Conservation (phyloP, 2,888 invertebrate species). For the Nysson spinosus region DNA sequence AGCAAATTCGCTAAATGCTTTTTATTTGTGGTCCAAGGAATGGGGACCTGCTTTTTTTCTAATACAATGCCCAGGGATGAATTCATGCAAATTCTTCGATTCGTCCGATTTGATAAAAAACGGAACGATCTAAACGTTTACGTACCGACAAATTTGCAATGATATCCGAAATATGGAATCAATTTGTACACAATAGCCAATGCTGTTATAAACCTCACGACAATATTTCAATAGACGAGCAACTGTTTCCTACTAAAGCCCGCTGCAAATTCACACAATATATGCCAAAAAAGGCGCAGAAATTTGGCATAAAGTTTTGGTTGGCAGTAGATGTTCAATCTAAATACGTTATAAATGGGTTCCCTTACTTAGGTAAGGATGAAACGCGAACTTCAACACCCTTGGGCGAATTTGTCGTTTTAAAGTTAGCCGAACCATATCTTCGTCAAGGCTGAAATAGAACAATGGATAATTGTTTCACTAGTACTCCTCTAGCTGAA, state of each 20-base stretch:
- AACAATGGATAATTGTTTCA: no score
- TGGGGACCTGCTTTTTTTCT: slow-evolving; percentile 15
- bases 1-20: slow-evolving; percentile 17
- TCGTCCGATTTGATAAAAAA: slow-evolving; percentile 35
- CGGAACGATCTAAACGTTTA: slow-evolving; percentile 15
- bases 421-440: no score
- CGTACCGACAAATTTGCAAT: slow-evolving; percentile 34
- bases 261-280: slow-evolving; percentile 18
- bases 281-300: no score
- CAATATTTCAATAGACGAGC: slow-evolving; percentile 43
- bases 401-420: no score
- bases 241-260: slow-evolving; percentile 53
- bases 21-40: no score
- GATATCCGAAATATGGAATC: slow-evolving; percentile 33
- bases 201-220: slow-evolving; percentile 24
- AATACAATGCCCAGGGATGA: slow-evolving; percentile 48
- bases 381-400: no score
- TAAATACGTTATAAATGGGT: slow-evolving; percentile 4
- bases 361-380: slow-evolving; percentile 6
- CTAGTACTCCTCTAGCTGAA: no score
- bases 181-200: slow-evolving; percentile 22
- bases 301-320: slow-evolving; percentile 2
- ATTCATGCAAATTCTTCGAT: slow-evolving; percentile 41
- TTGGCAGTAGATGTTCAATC: neutral
- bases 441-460: no score